Evolutionary conservation across 2,888 invertebrate genomes (phyloP), one percentile per base, ranked within the genome.

Genomic region (Autographa gamma): DNA sequence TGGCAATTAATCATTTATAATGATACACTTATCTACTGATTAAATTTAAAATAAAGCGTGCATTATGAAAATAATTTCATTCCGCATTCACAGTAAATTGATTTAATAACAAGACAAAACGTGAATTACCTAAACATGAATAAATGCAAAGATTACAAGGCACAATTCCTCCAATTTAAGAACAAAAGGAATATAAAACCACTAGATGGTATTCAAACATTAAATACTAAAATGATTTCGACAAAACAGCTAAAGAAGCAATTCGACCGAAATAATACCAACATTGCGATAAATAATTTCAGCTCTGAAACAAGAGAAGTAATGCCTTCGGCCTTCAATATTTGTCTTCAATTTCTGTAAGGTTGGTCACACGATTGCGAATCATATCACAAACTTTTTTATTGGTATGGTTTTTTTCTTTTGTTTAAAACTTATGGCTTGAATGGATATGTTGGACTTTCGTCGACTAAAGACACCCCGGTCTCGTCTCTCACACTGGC

Each of bases 311-410:
- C 59, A 64, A 66, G 31, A 66, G 52, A 66, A 54, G 19, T 72
- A 76, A 76, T 69, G 43, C 76, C 56, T 38, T 61, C 38, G 61
- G 66, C 59, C 43, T 58, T 73, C 38, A 72, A 63, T 78, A 69
- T 76, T 79, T 72, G 54, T 65, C 43, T 80, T 77, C 58, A 56
- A 80, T 80, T 72, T 69, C 41, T 73, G 38, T 68, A 41, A 64
- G 43, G 56, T 4, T 48, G 7, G 7, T 13, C 9, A 41, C 31
- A 76, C 16, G 11, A 5, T 43, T 56, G 71, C 62, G 70, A 66
- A n/a, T 70, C 70, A 61, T 32, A 9, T 19, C 9, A 8, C 2
- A 0, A 16, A 0, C 31, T 11, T 60, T 34, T 25, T 25, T 25
- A 3, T 38, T 25, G 18, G 13, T 8, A 2, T n/a, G 8, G 25